These are phyloP conservation scores for Pocillopora grandis DNA, from an alignment of 92 coral and sea anemone species.

Conservation along the genomic window DNA sequence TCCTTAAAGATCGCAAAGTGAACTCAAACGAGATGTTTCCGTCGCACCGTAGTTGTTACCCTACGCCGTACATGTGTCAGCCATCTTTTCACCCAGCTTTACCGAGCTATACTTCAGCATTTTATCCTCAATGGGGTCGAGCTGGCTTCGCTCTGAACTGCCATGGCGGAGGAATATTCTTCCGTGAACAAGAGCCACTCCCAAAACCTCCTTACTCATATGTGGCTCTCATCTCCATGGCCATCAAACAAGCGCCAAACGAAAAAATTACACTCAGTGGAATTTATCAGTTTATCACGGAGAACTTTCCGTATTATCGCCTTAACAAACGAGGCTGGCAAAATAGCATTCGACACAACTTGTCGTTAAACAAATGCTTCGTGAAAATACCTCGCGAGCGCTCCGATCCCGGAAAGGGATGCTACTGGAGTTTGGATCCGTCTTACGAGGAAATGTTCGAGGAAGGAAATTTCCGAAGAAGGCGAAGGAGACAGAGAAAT, in stretches of 20 bases:
- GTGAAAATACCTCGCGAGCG: conserved; percentile 93
- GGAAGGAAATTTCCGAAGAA: conserved; percentile 93
- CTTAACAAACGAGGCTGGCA: conserved; percentile 99
- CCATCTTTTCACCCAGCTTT: conserved; percentile 43
- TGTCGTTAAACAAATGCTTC: conserved; percentile 94
- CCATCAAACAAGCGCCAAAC: conserved; percentile 89
- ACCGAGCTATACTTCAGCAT: conserved; percentile 30
- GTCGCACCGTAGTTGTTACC: conserved; percentile 45
- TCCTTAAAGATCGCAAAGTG: not conserved
- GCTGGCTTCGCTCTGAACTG: conserved; percentile 29
- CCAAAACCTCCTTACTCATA: conserved; percentile 99
- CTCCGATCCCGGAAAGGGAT: conserved; percentile 97
- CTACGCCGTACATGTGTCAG: conserved; percentile 48
- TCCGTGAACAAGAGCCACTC: conserved; percentile 67
- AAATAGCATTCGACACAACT: conserved; percentile 96
- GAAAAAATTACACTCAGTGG: conserved; percentile 93
- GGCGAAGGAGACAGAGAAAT: conserved; percentile 68
- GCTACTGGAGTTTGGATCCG: conserved; percentile 95
- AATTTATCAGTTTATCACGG: conserved; percentile 95
- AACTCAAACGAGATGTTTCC: conserved; percentile 50
- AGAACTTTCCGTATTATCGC: conserved; percentile 94
- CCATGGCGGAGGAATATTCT: conserved; percentile 39
- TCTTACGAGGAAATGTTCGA: conserved; percentile 97
- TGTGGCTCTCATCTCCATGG: conserved; percentile 96
- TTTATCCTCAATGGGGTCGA: conserved; percentile 40